These are phyloP conservation scores for Agriotes lineatus DNA, from an alignment of 2,888 invertebrate species.

Conservation along the genomic window DNA sequence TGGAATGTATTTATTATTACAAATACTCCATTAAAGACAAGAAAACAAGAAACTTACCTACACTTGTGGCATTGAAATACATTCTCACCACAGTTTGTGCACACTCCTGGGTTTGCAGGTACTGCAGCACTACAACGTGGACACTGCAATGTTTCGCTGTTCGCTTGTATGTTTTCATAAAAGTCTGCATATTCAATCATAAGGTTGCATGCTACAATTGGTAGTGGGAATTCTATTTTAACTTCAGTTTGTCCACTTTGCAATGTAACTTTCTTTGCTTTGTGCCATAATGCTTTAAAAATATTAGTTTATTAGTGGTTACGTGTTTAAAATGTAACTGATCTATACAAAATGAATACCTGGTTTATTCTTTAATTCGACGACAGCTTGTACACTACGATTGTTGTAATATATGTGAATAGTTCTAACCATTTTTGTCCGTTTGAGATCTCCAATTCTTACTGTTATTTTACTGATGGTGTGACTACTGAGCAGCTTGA, in stretches of 20 bases:
- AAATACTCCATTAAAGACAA: background rate
- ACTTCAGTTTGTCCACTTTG: slow-evolving; percentile 95
- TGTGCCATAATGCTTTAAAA: slow-evolving; percentile 95
- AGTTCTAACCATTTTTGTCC: slow-evolving; percentile 96
- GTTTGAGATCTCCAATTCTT: slow-evolving; percentile 93
- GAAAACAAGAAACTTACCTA: slow-evolving; percentile 68
- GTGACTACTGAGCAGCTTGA: slow-evolving; percentile 94
- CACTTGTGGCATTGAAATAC: slow-evolving; percentile 99
- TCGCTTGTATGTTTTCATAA: slow-evolving; percentile 94
- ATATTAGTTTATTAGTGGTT: no score
- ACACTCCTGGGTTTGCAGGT: slow-evolving; percentile 97
- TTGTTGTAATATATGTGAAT: slow-evolving; percentile 98
- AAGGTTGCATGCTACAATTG: slow-evolving; percentile 96
- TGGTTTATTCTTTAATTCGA: slow-evolving; percentile 96
- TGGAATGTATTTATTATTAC: slow-evolving; percentile 54
- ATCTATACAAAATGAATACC: no score
- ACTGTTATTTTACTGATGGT: slow-evolving; percentile 95
- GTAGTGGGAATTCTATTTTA: slow-evolving; percentile 96
- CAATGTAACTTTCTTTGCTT: slow-evolving; percentile 91
- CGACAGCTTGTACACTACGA: slow-evolving; percentile 94
- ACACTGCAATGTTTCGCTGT: slow-evolving; percentile 94
- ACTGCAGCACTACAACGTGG: slow-evolving; percentile 97
- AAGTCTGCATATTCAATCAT: slow-evolving; percentile 99
- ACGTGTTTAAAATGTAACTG: no score
- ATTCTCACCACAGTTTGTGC: slow-evolving; percentile 97